A percentile compares a stretch with the other conserved stretches of the same genome.
These are phyloP conservation scores for Tinea pellionella DNA, from an alignment of 2,888 invertebrate species.

Conservation along the genomic window DNA sequence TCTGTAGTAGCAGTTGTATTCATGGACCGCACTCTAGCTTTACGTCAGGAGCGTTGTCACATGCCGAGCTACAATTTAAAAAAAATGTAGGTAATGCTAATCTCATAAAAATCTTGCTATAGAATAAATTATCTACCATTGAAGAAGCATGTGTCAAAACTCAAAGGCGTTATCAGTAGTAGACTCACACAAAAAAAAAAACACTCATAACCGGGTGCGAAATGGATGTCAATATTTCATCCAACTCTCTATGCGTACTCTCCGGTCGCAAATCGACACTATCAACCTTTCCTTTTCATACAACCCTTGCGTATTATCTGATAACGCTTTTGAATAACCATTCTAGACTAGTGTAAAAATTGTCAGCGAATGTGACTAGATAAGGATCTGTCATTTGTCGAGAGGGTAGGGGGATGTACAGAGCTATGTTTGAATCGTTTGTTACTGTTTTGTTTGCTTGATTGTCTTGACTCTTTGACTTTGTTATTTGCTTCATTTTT, in stretches of 20 bases:
- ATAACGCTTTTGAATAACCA: constrained; percentile 58
- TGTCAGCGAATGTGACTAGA: constrained; percentile 59
- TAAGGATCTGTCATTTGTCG: constrained; percentile 58
- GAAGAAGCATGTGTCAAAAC: background rate
- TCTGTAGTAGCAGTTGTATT: no score
- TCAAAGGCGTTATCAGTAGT: background rate
- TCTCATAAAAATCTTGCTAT: no score
- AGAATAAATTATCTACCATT: no score
- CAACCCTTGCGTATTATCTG: constrained; percentile 62
- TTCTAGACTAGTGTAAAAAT: constrained; percentile 64
- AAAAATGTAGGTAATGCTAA: no score
- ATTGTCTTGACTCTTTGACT: background rate
- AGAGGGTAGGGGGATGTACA: constrained; percentile 30
- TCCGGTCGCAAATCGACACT: constrained; percentile 32
- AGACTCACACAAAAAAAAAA: background rate
- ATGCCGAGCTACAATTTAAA: no score
- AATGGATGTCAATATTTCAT: constrained; percentile 5
- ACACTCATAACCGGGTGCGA: constrained; percentile 7
- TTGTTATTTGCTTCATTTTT: no score
- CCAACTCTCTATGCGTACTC: background rate
- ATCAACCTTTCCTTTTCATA: constrained; percentile 51
- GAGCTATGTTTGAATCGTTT: constrained; percentile 23
- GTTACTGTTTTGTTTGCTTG: background rate
- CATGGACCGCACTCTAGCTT: no score
- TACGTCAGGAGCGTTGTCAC: no score